Base-by-base conservation (phyloP, 1,140 invertebrate species). In the Drosophila sechellia region DNA sequence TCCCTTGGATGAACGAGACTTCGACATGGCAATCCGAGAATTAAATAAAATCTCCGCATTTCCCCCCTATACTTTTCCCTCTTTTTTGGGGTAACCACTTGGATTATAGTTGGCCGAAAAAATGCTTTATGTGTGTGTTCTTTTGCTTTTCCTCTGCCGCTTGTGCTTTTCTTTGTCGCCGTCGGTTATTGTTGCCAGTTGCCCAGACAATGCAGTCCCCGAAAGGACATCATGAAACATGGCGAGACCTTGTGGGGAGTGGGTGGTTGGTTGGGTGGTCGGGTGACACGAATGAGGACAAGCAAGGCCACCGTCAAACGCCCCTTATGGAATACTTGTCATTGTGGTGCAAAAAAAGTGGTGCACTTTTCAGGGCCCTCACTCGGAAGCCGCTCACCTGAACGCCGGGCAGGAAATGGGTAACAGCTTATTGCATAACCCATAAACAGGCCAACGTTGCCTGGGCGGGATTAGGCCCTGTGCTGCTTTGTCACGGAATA, bases 381-480 rank as follows among this genome's bases (percentile, higher is more conserved):
- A 70, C 65, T 59, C 68, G 63, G 72, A 84, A 63, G 79, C 74
- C 70, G 66, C 65, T 79, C 81, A 84, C 80, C 80, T 84, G 76
- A 63, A 68, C 63, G 31, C 60, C 35, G 45, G 42, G 43, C 58
- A 71, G 58, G 65, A 53, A 58, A 83, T 43, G 50, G 79, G 52
- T 54, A 76, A 81, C 80, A 86, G 83, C 85, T 86, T 76, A 76
- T 76, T 76, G 71, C 72, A 76, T 86, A 76, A 76, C 72, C 71
- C 72, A 65, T 53, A 66, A 75, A 71, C 35, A 27, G 52, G 64
- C 53, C 72, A 75, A 66, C 75, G 72, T 65, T 49, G 60, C 71
- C 57, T 50, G 42, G 53, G 31, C 27, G 69, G 71, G 50, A 74
- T 74, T 74, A 73, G 69, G 45, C 25, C 6, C 31, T 31, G 6